These are phyloP conservation scores for Empidonax alnorum DNA, from an alignment of 2,113 vertebrate species.

Conservation along the genomic window DNA sequence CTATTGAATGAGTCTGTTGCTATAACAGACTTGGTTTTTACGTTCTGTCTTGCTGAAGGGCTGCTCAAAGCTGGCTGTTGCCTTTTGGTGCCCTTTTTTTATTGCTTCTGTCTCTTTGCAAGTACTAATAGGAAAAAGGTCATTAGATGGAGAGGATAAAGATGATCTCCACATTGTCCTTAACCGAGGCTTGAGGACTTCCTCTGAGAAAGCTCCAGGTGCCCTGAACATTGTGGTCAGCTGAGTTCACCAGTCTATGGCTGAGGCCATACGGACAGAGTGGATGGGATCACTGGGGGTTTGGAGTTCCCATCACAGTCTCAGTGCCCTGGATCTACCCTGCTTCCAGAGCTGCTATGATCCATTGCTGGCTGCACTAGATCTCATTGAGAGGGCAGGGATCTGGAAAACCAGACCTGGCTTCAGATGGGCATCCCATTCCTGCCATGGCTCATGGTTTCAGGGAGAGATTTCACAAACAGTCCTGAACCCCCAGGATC, in stretches of 20 bases:
- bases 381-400: background rate
- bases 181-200: background rate
- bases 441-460: background rate
- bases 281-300: background rate
- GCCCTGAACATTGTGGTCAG: background rate
- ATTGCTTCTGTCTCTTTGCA: background rate
- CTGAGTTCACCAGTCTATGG: background rate
- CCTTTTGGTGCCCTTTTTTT: background rate
- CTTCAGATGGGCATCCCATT: background rate
- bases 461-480: background rate
- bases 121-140: background rate
- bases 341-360: background rate
- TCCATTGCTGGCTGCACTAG: background rate
- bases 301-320: background rate
- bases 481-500: background rate
- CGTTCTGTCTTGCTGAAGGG: background rate
- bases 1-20: background rate
- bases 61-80: background rate
- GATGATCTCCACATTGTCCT: background rate
- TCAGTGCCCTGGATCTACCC: background rate
- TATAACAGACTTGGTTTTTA: background rate
- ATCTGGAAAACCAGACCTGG: background rate
- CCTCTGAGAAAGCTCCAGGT: background rate
- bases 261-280: background rate
- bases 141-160: background rate